phyloP scores from a whole-genome alignment of 2,888 invertebrate species.

The Lapara coniferarum region DNA sequence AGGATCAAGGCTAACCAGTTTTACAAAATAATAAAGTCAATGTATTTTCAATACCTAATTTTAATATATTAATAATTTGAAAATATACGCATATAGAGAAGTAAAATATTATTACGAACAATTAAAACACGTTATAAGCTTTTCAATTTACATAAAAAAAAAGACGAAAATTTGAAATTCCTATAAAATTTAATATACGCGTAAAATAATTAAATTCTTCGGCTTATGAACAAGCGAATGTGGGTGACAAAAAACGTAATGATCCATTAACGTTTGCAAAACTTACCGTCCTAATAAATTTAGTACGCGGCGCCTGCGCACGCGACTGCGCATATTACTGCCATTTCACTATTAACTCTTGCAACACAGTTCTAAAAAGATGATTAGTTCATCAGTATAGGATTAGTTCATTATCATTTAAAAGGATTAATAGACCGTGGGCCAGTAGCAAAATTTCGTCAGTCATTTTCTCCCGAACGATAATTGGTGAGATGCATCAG shows the following conservation, averaged over 20 bases:
- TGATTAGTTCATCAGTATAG: neutral
- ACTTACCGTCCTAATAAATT: constrained; percentile 15
- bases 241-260: constrained; percentile 7
- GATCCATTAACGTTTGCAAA: constrained; percentile 5
- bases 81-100: neutral
- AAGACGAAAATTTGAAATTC: too few relatives aligned
- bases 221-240: neutral
- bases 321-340: neutral
- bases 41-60: too few relatives aligned
- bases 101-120: neutral
- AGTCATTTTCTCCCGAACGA: too few relatives aligned
- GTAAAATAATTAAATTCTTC: too few relatives aligned
- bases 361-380: neutral
- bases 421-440: too few relatives aligned
- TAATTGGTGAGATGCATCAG: too few relatives aligned
- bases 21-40: too few relatives aligned
- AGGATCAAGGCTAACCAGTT: too few relatives aligned
- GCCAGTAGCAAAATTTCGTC: too few relatives aligned
- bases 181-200: too few relatives aligned
- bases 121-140: neutral
- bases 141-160: neutral
- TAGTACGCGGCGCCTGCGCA: neutral
- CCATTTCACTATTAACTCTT: neutral
- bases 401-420: too few relatives aligned
- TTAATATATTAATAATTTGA: too few relatives aligned